Conservation (phyloP, 2,797 vertebrate genomes). For the Masticophis lateralis region DNA sequence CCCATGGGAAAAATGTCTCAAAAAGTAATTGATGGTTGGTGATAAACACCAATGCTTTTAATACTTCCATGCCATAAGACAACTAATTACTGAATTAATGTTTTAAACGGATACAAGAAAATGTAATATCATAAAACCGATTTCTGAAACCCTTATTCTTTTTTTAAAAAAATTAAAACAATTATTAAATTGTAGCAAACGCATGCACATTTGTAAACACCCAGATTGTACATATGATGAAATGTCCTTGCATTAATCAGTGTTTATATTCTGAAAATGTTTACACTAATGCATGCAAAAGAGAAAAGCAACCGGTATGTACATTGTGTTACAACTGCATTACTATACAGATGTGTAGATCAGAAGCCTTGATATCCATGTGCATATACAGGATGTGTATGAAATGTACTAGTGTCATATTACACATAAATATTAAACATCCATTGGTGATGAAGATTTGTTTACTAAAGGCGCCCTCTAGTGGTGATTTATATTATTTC, state of each 20-base stretch:
- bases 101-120: neutral
- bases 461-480: conserved; percentile 65
- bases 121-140: neutral
- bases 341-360: neutral
- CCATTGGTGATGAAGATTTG: neutral
- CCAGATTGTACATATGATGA: neutral
- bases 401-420: neutral
- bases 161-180: neutral
- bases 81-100: neutral
- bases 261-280: neutral
- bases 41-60: neutral
- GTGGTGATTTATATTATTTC: conserved; percentile 53
- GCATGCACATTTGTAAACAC: neutral
- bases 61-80: neutral
- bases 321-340: neutral
- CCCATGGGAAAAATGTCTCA: neutral
- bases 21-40: conserved; percentile 6
- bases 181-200: neutral
- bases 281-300: neutral
- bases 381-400: neutral
- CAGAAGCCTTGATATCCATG: neutral
- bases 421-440: neutral
- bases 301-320: neutral
- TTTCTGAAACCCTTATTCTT: neutral
- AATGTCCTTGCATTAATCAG: neutral